A percentile compares a stretch with the other conserved stretches of the same genome.
Conservation (phyloP, 2,888 invertebrate genomes). For the Catocala fraxini region DNA sequence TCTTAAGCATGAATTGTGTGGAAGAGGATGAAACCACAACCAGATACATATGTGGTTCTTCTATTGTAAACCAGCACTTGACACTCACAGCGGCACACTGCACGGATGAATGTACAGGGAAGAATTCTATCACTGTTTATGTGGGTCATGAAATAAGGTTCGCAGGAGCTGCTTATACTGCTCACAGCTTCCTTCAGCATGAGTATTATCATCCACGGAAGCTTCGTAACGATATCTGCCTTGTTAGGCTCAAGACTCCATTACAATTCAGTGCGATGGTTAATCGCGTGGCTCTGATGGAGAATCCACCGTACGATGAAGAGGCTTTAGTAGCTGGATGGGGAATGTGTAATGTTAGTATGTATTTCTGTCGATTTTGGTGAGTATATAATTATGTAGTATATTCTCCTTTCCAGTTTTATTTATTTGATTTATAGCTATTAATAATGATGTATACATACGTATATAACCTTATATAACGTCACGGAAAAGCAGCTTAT, state of each 20-base stretch:
- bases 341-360: constrained; percentile 19
- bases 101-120: neutral
- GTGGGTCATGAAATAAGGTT: constrained; percentile 1
- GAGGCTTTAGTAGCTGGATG: constrained; percentile 19
- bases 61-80: neutral
- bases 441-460: too few species aligned
- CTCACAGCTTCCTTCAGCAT: constrained; percentile 3
- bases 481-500: too few species aligned
- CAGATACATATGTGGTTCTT: neutral
- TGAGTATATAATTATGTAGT: too few species aligned
- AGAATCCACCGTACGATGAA: constrained; percentile 18
- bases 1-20: neutral
- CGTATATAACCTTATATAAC: too few species aligned
- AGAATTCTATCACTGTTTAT: neutral
- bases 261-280: constrained; percentile 2
- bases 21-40: neutral
- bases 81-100: constrained; percentile 2
- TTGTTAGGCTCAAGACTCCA: constrained; percentile 7
- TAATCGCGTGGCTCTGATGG: constrained; percentile 15
- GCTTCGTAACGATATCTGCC: constrained; percentile 11
- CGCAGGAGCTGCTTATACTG: neutral
- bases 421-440: too few species aligned
- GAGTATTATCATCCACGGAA: neutral
- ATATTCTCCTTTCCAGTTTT: too few species aligned
- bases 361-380: neutral